Percentiles rank a stretch among this genome's conserved stretches.
These are phyloP conservation scores for Tachycineta bicolor DNA, from an alignment of 2,113 vertebrate genomes.

Conservation along the genomic window DNA sequence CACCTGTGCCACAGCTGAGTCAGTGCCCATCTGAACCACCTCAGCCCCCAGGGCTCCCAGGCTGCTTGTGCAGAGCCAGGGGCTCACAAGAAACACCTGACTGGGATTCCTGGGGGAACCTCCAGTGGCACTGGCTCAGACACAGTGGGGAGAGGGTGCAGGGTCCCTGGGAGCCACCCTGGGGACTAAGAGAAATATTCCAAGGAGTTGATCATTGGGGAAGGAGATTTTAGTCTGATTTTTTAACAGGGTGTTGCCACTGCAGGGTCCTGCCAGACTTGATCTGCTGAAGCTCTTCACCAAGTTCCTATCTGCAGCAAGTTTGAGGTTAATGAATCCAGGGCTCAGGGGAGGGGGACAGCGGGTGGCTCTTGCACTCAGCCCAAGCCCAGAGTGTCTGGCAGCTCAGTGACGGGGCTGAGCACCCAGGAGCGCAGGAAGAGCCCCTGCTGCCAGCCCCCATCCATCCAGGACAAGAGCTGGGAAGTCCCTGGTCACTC, in stretches of 20 bases:
- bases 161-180: neutral
- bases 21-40: too few species aligned
- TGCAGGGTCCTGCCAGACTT: neutral
- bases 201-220: neutral
- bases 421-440: fast-evolving
- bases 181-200: neutral
- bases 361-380: neutral
- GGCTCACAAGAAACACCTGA: neutral
- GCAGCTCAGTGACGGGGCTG: fast-evolving
- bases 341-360: neutral
- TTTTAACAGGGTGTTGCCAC: neutral
- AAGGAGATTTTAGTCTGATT: neutral
- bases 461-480: neutral
- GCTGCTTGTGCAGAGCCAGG: neutral
- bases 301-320: neutral
- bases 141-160: fast-evolving
- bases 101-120: neutral
- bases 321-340: neutral
- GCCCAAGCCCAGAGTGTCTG: neutral
- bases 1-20: fast-evolving
- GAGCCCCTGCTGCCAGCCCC: neutral
- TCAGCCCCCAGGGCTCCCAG: fast-evolving
- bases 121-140: neutral
- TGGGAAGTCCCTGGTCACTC: neutral
- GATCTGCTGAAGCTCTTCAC: neutral